Evolutionary conservation across 2,113 vertebrate species (phyloP).

Genomic region (Amphiprion ocellaris): DNA sequence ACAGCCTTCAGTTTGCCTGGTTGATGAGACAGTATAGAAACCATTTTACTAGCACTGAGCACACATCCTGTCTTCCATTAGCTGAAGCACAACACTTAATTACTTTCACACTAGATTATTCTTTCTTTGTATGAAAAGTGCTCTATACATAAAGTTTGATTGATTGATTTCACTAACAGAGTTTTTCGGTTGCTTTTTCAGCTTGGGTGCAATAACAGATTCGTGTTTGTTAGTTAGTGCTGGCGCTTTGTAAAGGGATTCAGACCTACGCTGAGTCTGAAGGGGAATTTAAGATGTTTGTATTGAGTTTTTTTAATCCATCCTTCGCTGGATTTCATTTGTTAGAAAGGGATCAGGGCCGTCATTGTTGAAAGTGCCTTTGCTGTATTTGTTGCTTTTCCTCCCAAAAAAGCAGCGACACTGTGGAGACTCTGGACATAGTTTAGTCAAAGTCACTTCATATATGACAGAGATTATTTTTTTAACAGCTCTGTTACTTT

Average conservation of each 20-base stretch:
- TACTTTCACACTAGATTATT: conserved; percentile 30
- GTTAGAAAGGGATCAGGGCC: conserved; percentile 35
- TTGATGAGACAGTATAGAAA: conserved; percentile 30
- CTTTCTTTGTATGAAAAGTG: not conserved
- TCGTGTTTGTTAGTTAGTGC: not conserved
- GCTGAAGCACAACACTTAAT: conserved; percentile 52
- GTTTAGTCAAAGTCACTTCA: not conserved
- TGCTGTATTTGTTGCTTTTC: conserved; percentile 52
- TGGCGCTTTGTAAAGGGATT: conserved; percentile 62
- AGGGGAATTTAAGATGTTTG: conserved; percentile 31
- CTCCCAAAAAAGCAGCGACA: conserved; percentile 28
- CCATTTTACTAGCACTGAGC: conserved; percentile 33
- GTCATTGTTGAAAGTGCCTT: conserved; percentile 63
- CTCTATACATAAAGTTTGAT: no score
- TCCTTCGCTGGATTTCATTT: conserved; percentile 14
- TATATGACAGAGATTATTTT: not conserved
- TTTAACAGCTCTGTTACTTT: no score
- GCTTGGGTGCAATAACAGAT: conserved; percentile 76
- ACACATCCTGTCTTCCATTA: conserved; percentile 55
- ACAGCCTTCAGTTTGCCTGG: not conserved
- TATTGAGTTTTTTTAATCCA: not conserved
- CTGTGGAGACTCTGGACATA: conserved; percentile 30
- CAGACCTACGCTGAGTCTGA: not conserved
- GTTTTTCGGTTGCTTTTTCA: conserved; percentile 32
- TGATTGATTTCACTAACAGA: conserved; percentile 16